Conservation (phyloP, 2,888 invertebrate species). For the Hemicrepidius hirtus region DNA sequence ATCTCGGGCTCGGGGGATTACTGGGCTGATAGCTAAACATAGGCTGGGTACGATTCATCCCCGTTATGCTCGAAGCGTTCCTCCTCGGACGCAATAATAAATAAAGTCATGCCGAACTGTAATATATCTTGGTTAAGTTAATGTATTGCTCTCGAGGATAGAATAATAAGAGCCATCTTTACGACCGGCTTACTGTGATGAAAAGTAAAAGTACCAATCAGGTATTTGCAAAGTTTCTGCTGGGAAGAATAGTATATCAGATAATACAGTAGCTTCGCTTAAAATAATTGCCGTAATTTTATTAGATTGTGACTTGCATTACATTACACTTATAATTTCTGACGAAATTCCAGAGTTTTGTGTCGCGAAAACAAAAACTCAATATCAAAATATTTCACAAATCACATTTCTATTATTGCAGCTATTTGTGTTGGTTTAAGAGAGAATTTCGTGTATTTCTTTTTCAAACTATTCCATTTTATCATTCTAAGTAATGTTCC, state of each 20-base stretch:
- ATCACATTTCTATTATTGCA: not conserved
- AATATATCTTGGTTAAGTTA: slow-evolving; percentile 42
- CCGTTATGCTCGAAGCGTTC: slow-evolving; percentile 33
- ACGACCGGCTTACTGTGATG: not conserved
- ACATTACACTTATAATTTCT: too few relatives aligned
- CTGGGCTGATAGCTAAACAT: slow-evolving; percentile 31
- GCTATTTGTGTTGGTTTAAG: slow-evolving; percentile 1
- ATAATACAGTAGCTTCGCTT: not conserved
- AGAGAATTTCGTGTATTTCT: not conserved
- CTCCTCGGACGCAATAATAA: slow-evolving; percentile 34
- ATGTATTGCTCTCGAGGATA: slow-evolving; percentile 31
- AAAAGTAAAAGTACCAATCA: not conserved
- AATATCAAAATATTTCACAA: not conserved
- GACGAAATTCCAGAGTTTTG: too few relatives aligned
- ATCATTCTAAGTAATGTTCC: slow-evolving; percentile 25
- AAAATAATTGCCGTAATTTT: too few relatives aligned
- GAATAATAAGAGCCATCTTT: slow-evolving; percentile 22
- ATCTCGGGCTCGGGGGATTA: slow-evolving; percentile 43
- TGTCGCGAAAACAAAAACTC: too few relatives aligned
- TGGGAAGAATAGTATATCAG: not conserved
- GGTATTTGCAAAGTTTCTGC: not conserved
- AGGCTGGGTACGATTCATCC: slow-evolving; percentile 29
- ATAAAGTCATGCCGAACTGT: slow-evolving; percentile 39
- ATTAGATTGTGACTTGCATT: too few relatives aligned
- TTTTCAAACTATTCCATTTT: slow-evolving; percentile 9